phyloP scores from a whole-genome alignment of 2,888 invertebrate species.

The Dexiosoma caninum region DNA sequence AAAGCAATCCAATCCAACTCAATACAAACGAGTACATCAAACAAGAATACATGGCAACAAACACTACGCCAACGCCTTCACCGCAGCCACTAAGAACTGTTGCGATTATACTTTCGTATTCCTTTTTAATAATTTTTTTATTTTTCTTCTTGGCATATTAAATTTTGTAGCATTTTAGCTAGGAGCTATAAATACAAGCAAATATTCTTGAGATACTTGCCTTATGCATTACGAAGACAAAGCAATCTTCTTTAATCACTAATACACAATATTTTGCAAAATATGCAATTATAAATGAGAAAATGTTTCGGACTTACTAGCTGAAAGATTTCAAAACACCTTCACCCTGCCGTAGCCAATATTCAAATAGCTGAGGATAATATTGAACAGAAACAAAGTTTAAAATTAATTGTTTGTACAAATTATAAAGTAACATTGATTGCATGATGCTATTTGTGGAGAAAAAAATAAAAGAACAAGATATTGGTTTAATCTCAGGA shows the following conservation, averaged over 20 bases:
- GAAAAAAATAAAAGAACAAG: no score
- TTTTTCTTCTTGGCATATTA: conserved; percentile 22
- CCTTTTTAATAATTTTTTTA: neutral
- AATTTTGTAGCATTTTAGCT: conserved; percentile 42
- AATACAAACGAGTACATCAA: neutral
- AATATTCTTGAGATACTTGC: conserved; percentile 28
- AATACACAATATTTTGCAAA: conserved; percentile 32
- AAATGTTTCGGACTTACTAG: conserved; percentile 1
- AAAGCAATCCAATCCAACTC: conserved; percentile 1
- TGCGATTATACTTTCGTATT: conserved; percentile 34
- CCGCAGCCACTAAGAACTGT: conserved; percentile 30
- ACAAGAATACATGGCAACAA: neutral
- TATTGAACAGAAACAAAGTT: conserved; percentile 3
- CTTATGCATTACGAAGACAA: conserved; percentile 8
- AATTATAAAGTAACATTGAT: neutral
- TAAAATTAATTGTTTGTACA: conserved; percentile 1
- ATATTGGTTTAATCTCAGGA: no score
- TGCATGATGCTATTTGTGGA: no score
- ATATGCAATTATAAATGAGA: conserved; percentile 35
- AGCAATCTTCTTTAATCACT: conserved; percentile 45
- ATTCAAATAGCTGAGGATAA: neutral
- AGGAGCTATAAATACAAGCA: conserved; percentile 41
- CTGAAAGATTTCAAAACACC: neutral
- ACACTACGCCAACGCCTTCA: conserved; percentile 29
- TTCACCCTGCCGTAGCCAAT: neutral